These are phyloP conservation scores for Toxotes chatareus DNA, from an alignment of 2,113 vertebrate species.

Conservation along the genomic window DNA sequence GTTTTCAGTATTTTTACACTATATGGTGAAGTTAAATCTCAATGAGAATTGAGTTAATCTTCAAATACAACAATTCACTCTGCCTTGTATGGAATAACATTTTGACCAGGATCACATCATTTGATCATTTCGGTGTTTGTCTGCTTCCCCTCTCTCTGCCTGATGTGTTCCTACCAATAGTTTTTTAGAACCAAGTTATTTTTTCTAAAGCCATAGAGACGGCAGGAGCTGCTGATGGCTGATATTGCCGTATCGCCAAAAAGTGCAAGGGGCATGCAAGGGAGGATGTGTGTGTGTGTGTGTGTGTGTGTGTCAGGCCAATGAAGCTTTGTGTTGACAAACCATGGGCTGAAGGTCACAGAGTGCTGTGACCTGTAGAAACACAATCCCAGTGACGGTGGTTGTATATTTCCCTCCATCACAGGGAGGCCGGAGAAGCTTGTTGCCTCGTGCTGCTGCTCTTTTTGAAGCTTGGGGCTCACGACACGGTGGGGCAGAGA, in stretches of 20 bases:
- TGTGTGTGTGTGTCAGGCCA: constrained; percentile 6
- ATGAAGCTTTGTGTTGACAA: constrained; percentile 33
- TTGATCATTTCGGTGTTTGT: not conserved
- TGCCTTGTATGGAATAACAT: not conserved
- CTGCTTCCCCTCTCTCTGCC: not conserved
- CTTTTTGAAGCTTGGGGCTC: constrained; percentile 6
- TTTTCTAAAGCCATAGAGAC: not conserved
- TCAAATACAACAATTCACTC: not conserved
- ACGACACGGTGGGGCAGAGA: not conserved
- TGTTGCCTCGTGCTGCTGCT: constrained; percentile 3
- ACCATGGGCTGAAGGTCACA: constrained; percentile 20
- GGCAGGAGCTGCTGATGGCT: not conserved
- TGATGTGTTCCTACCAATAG: not conserved
- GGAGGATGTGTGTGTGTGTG: not conserved
- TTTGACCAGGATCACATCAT: not conserved
- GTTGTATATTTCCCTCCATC: constrained; percentile 56
- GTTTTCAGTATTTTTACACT: not conserved
- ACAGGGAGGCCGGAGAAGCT: constrained; percentile 25
- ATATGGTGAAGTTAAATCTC: not conserved
- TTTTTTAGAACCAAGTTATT: constrained; percentile 2
- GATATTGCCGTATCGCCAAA: constrained; percentile 20
- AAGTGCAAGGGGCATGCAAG: not conserved
- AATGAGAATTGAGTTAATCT: not conserved
- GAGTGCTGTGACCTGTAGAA: constrained; percentile 56
- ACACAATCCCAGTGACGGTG: constrained; percentile 49